Evolutionary conservation across 2,888 invertebrate genomes (phyloP).

Genomic region (Callosobruchus maculatus): DNA sequence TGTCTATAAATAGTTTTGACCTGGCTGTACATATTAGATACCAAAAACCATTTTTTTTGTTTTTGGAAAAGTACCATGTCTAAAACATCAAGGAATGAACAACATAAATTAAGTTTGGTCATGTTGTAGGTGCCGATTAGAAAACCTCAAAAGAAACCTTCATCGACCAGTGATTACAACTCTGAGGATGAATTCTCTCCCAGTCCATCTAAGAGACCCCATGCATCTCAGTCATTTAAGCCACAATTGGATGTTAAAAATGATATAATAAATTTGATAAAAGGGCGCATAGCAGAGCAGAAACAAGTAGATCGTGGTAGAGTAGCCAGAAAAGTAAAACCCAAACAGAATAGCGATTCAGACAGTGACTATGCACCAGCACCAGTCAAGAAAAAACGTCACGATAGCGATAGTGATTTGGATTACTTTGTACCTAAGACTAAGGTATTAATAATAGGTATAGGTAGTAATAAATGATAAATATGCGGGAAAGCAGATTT

Average conservation of each 20-base stretch:
- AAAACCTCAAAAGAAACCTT: not conserved
- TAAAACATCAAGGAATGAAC: too few relatives aligned
- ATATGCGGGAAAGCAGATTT: too few relatives aligned
- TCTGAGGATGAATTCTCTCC: slow-evolving; percentile 36
- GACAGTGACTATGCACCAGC: slow-evolving; percentile 54
- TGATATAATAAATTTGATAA: slow-evolving; percentile 55
- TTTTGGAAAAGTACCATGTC: too few relatives aligned
- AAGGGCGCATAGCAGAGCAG: slow-evolving; percentile 51
- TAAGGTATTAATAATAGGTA: too few relatives aligned
- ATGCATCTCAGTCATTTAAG: not conserved
- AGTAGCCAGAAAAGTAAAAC: slow-evolving; percentile 38
- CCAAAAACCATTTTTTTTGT: too few relatives aligned
- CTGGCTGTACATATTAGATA: too few relatives aligned
- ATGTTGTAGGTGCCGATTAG: not conserved
- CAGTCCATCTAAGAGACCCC: slow-evolving; percentile 11
- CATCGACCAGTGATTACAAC: slow-evolving; percentile 22
- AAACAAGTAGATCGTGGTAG: slow-evolving; percentile 46
- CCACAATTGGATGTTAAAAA: slow-evolving; percentile 45
- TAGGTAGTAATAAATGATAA: too few relatives aligned
- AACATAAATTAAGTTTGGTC: slow-evolving; percentile 12
- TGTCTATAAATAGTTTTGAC: too few relatives aligned
- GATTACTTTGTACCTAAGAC: slow-evolving; percentile 39
- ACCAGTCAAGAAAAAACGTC: slow-evolving; percentile 38
- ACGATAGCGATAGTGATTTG: slow-evolving; percentile 33
- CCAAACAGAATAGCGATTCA: slow-evolving; percentile 35